Base-by-base conservation (phyloP, 2,797 vertebrate genomes). In the Podarcis lilfordi region DNA sequence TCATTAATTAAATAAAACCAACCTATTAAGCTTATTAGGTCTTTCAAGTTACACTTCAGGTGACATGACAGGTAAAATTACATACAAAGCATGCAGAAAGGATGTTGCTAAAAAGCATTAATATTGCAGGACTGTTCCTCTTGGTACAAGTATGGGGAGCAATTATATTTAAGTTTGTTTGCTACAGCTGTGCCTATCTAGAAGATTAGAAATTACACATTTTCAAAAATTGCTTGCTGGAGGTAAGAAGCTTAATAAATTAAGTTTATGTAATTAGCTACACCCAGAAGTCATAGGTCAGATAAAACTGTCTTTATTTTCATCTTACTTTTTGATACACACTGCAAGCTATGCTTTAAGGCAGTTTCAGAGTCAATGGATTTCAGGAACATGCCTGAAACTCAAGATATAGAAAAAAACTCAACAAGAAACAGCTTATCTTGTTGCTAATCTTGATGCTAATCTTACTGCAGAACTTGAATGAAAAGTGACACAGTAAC, bases 1-100 rank as follows among this genome's bases (percentile, higher is more conserved):
- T 92, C 92, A 94, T 95, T 96, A 96, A 97, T 97, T 97, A 97
- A 97, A 97, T 96, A 96, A 97, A 97, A 94, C 95, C 95, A 96
- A 95, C 94, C 50, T 95, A 97, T 97, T 97, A 96, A 97, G 97
- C 96, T 96, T 97, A 97, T 97, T 97, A 97, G 88, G 89, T 91
- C 89, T 93, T 91, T 90, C 29, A 88, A 55, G 79, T 59, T 78
- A 59, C 32, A 83, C 91, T 86, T 89, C 93, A 89, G 86, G 66
- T 93, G 3, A 91, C 78, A 61, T 1, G 71, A 89, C 0, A 0
- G 72, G 89, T 0, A 19, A 91, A 88, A 90, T 74, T 91, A 87
- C 37, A 72, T 0, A 88, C 85, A 74, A 91, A 85, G 66, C 78
- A 78, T 0, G 0, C 0, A 0, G 87, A 86, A 25, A 80, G 88